Percentiles rank a stretch among this genome's conserved stretches.
Evolutionary conservation across 2,113 vertebrate genomes (phyloP).

Genomic region (Vulpes ferrilata): DNA sequence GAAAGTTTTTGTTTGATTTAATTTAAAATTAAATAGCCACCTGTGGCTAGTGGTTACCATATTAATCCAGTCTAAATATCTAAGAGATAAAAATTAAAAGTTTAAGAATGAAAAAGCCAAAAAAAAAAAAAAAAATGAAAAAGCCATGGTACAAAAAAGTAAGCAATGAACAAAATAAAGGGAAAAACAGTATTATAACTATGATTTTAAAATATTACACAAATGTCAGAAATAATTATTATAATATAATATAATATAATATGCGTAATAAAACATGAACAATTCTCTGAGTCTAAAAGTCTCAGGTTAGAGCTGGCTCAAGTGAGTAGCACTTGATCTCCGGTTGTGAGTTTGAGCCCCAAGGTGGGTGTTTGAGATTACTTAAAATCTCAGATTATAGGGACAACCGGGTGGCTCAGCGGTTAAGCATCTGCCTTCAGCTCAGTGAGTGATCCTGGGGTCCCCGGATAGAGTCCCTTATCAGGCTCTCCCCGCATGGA

Average conservation of each 20-base stretch:
- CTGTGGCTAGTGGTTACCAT: neutral
- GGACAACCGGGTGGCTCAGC: too few relatives aligned
- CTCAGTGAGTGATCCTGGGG: too few relatives aligned
- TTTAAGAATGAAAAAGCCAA: conserved; percentile 22
- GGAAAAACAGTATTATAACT: neutral
- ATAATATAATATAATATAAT: neutral
- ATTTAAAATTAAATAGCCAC: conserved; percentile 30
- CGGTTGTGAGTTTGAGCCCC: neutral
- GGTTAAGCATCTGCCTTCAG: too few relatives aligned
- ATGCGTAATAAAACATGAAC: neutral
- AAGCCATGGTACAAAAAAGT: conserved; percentile 25
- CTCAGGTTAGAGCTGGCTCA: neutral
- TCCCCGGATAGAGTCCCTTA: too few relatives aligned
- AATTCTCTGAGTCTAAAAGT: neutral
- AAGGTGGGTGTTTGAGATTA: neutral
- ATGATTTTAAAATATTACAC: neutral
- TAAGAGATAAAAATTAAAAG: conserved; percentile 11
- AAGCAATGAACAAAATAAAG: neutral
- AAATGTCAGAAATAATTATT: conserved; percentile 30
- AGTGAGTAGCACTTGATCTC: neutral
- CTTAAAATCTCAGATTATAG: neutral
- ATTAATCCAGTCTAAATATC: neutral
- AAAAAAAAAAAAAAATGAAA: neutral
- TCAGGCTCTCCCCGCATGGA: too few relatives aligned
- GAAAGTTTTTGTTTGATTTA: neutral